Evolutionary conservation across 2,113 vertebrate species (phyloP), one percentile per base, ranked within the genome.

Genomic region (Megalops atlanticus): DNA sequence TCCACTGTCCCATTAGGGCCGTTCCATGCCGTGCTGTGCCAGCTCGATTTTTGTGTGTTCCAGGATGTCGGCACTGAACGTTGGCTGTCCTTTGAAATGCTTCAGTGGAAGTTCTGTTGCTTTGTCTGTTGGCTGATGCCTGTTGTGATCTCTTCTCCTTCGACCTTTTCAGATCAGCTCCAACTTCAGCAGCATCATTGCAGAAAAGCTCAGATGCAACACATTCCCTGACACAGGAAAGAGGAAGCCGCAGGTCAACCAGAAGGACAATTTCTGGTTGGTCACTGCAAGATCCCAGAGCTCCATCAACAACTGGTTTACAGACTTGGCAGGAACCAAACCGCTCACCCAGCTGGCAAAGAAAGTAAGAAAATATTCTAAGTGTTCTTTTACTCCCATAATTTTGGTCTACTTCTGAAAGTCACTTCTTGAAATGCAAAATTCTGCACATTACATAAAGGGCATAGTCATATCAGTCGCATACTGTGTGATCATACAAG

Each of bases 271-370:
- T 89, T 99, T 99, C 76, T 99, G 97, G 97, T 94, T 98, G 27
- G 98, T 99, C 89, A 99, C 97, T 15, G 94, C 97, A 0, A 95
- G 97, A 80, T 99, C 97, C 41, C 98, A 99, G 94, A 98, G 96
- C 93, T 97, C 97, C 83, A 99, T 99, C 88, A 98, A 99, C 87
- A 98, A 98, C 88, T 99, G 98, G 98, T 99, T 99, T 89, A 99
- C 97, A n/a, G 98, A 99, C 88, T 92, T 99, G 89, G 95, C 97
- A 74, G 97, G 98, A 84, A 99, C 97, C 76, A 99, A 99, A 89
- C 97, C 98, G 27, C 95, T 99, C 70, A 98, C 97, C 72, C 97
- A 96, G 87, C 94, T 99, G 12, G 96, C 98, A 81, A 99, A 99
- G 88, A 99, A 99, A 96, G 98, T 99, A 74, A 77, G 35, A 41